phyloP scores from a whole-genome alignment of 2,797 vertebrate genomes.

The Eulemur rubriventer region DNA sequence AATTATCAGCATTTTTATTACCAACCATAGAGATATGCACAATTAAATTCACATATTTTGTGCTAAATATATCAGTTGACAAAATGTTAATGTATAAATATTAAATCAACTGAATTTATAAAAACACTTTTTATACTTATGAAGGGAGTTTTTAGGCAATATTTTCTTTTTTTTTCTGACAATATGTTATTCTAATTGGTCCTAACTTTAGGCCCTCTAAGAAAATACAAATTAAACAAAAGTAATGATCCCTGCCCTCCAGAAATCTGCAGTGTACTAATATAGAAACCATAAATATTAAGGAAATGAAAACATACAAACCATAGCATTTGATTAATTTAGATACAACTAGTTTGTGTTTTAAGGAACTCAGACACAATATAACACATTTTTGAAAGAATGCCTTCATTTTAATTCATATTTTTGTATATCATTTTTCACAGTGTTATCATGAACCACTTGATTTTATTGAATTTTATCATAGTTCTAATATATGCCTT shows the following conservation, averaged over 20 bases:
- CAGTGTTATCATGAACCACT: background rate
- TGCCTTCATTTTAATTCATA: background rate
- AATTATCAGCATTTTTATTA: conserved; percentile 38
- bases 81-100: conserved; percentile 21
- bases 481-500: background rate
- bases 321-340: background rate
- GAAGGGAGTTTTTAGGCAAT: background rate
- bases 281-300: background rate
- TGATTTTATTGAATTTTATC: conserved; percentile 17
- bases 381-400: conserved; percentile 25
- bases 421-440: background rate
- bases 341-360: background rate
- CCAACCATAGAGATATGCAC: background rate
- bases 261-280: background rate
- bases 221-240: conserved; percentile 35
- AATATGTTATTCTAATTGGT: background rate
- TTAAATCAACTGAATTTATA: background rate
- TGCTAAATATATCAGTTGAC: background rate
- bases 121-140: background rate
- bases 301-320: background rate
- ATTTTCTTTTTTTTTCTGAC: background rate
- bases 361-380: background rate
- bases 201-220: background rate
- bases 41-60: conserved; percentile 41
- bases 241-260: background rate